Conservation (phyloP, 2,888 invertebrate species). For the Catocala sponsa region DNA sequence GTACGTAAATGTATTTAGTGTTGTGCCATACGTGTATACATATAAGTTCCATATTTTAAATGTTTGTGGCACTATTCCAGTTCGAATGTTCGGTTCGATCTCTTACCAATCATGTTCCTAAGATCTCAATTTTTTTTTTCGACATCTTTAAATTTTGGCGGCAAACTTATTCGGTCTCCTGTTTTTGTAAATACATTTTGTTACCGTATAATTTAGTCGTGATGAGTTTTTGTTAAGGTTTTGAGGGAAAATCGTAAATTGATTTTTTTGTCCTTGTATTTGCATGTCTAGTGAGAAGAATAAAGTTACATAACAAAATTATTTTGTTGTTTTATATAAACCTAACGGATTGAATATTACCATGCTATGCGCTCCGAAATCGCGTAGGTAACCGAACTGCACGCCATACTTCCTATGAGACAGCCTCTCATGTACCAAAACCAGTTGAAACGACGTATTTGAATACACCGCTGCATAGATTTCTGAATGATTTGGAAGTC, state of each 20-base stretch:
- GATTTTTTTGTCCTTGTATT: slow-evolving; percentile 79
- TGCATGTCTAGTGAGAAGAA: slow-evolving; percentile 85
- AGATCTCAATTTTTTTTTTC: slow-evolving; percentile 61
- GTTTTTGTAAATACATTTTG: slow-evolving; percentile 71
- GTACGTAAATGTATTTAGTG: slow-evolving; percentile 54
- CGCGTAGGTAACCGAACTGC: too few relatives aligned
- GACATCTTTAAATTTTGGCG: slow-evolving; percentile 45
- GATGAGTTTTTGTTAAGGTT: slow-evolving; percentile 68
- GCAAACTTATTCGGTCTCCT: slow-evolving; percentile 49
- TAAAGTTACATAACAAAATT: slow-evolving; percentile 79
- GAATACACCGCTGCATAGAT: too few relatives aligned
- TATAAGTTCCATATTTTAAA: slow-evolving; percentile 50
- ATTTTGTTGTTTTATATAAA: slow-evolving; percentile 49
- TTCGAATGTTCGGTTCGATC: slow-evolving; percentile 57
- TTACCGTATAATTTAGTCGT: slow-evolving; percentile 76
- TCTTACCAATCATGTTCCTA: slow-evolving; percentile 67
- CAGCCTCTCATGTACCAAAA: too few relatives aligned
- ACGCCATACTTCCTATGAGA: too few relatives aligned
- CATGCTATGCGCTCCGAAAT: too few relatives aligned
- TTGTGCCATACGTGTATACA: slow-evolving; percentile 68
- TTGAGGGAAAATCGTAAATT: slow-evolving; percentile 66
- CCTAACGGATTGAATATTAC: not conserved
- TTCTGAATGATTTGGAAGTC: too few relatives aligned
- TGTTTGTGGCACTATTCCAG: slow-evolving; percentile 52
- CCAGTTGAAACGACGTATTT: too few relatives aligned